These are phyloP conservation scores for Axinella damicornis DNA, from an alignment of 37 sponge, comb jelly and placozoan genomes.

Conservation along the genomic window DNA sequence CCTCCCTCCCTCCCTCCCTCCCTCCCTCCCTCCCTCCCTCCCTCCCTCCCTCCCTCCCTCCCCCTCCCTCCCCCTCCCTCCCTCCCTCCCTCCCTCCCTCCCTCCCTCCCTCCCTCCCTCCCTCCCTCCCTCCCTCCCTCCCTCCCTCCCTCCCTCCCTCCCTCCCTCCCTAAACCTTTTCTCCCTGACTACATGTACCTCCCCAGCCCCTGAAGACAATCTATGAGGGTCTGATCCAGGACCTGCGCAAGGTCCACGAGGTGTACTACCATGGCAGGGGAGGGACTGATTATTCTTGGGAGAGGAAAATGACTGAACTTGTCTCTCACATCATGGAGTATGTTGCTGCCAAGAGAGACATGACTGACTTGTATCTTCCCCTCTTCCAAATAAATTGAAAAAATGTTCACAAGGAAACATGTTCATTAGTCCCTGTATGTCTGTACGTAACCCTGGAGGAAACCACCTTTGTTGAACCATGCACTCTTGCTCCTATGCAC, in stretches of 20 bases:
- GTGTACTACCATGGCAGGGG: slow-evolving; percentile 53
- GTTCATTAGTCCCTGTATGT: too few relatives aligned
- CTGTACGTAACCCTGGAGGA: too few relatives aligned
- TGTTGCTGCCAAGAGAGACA: slow-evolving; percentile 50
- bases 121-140: not conserved
- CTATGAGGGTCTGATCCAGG: slow-evolving; percentile 47
- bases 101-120: not conserved
- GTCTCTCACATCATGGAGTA: slow-evolving; percentile 33
- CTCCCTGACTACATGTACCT: not conserved
- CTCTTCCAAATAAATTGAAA: too few relatives aligned
- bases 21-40: slow-evolving; percentile 2
- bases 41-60: not conserved
- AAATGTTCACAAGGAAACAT: too few relatives aligned
- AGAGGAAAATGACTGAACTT: slow-evolving; percentile 72
- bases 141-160: not conserved
- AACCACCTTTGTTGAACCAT: too few relatives aligned
- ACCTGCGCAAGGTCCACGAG: slow-evolving; percentile 50
- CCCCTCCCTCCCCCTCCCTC: not conserved
- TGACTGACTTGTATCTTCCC: slow-evolving; percentile 66
- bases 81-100: not conserved
- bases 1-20: slow-evolving; percentile 5
- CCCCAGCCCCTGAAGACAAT: slow-evolving; percentile 37
- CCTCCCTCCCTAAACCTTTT: too few relatives aligned
- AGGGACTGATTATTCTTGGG: slow-evolving; percentile 72
- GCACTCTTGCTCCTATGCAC: too few relatives aligned